Conservation (phyloP, 2,888 invertebrate species). For the Ditula angustiorana region DNA sequence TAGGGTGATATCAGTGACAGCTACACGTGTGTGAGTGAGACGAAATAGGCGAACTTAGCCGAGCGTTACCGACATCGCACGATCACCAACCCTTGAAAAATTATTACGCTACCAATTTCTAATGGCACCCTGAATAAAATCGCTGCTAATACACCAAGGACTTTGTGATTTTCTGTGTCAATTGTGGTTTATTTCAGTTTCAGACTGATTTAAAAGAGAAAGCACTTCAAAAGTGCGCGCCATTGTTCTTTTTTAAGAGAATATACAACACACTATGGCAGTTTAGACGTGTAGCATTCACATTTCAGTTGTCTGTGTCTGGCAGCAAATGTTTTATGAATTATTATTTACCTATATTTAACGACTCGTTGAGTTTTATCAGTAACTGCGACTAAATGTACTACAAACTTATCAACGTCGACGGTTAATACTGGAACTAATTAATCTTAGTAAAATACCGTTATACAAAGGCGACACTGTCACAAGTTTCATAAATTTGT, state of each 20-base stretch:
- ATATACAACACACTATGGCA: not conserved
- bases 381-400: not conserved
- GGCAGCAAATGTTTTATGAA: not conserved
- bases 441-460: not conserved
- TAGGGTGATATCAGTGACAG: constrained; percentile 59
- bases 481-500: not conserved
- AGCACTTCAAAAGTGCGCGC: constrained; percentile 4
- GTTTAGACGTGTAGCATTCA: too few relatives aligned
- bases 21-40: constrained; percentile 56
- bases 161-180: constrained; percentile 28
- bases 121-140: constrained; percentile 24
- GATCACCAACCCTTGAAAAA: constrained; percentile 56
- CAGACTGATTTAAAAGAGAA: not conserved
- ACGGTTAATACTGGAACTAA: not conserved
- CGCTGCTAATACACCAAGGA: constrained; percentile 5
- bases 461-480: not conserved
- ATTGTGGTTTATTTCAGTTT: constrained; percentile 40
- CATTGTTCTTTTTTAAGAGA: not conserved
- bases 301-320: not conserved
- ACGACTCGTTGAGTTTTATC: not conserved
- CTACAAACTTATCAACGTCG: not conserved
- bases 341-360: not conserved
- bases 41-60: constrained; percentile 45
- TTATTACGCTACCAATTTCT: constrained; percentile 45
- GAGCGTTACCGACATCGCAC: constrained; percentile 52